phyloP scores from a whole-genome alignment of 1,140 invertebrate genomes.

The Temnothorax nylanderi region DNA sequence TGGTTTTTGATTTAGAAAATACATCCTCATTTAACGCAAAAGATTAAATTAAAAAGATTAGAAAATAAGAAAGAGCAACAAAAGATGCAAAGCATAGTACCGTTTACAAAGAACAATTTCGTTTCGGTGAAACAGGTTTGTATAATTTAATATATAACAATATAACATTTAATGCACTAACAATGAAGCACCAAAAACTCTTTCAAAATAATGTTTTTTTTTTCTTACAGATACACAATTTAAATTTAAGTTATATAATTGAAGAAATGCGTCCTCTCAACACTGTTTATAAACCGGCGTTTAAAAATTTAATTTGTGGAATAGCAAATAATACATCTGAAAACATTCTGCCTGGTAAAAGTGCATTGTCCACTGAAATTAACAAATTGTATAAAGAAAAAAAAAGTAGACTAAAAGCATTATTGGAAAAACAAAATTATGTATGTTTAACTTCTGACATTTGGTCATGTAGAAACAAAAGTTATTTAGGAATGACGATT shows the following conservation, averaged over 20 bases:
- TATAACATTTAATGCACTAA: background rate
- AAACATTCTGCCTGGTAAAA: background rate
- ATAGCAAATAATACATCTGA: background rate
- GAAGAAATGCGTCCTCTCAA: conserved; percentile 17
- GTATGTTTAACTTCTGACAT: conserved; percentile 19
- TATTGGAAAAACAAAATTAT: conserved; percentile 5
- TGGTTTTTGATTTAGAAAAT: conserved; percentile 6
- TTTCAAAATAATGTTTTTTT: background rate
- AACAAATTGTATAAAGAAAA: background rate
- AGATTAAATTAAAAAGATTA: conserved; percentile 18
- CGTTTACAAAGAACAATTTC: background rate
- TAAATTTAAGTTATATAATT: conserved; percentile 17
- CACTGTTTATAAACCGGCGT: background rate
- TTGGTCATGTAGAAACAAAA: conserved; percentile 16
- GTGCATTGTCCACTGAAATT: background rate
- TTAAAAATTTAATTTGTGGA: conserved; percentile 16
- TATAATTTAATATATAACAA: background rate
- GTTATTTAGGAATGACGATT: background rate
- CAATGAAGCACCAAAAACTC: background rate
- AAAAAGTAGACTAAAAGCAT: background rate
- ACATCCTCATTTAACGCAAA: background rate
- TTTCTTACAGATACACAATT: background rate
- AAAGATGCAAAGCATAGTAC: background rate
- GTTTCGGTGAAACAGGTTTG: background rate
- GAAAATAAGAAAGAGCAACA: background rate